Conservation (phyloP, 2,797 vertebrate species). For the Lycodopsis pacificus region DNA sequence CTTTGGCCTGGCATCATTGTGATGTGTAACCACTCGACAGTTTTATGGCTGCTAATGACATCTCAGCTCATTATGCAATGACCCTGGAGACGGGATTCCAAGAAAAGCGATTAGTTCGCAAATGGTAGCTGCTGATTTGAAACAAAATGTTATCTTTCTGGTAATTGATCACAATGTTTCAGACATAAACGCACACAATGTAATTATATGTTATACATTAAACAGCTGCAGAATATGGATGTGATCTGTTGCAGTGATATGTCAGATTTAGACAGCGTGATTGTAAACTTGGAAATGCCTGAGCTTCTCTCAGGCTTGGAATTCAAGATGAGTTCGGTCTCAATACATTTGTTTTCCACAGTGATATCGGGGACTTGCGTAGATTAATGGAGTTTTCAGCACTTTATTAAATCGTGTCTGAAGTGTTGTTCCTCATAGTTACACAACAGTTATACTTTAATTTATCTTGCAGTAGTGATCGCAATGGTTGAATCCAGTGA, state of each 20-base stretch:
- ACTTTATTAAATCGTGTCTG: constrained; percentile 66
- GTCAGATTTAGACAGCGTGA: constrained; percentile 68
- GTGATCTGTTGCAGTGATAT: constrained; percentile 71
- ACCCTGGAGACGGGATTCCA: constrained; percentile 76
- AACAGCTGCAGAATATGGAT: constrained; percentile 70
- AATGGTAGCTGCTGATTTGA: constrained; percentile 71
- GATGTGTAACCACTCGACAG: constrained; percentile 73
- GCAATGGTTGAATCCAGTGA: background rate
- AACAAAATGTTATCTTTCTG: constrained; percentile 74
- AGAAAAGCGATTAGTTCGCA: constrained; percentile 71
- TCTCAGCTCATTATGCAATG: constrained; percentile 71
- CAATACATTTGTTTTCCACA: constrained; percentile 66
- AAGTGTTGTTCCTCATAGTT: constrained; percentile 60
- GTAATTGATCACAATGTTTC: constrained; percentile 62
- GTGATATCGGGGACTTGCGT: constrained; percentile 63
- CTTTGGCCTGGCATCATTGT: constrained; percentile 57
- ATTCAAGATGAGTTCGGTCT: constrained; percentile 60
- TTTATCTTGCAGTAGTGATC: background rate
- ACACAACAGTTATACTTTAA: constrained; percentile 19
- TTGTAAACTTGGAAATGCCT: constrained; percentile 67
- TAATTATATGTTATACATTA: constrained; percentile 58
- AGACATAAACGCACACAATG: constrained; percentile 38
- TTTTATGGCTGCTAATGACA: constrained; percentile 75
- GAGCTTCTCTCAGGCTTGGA: constrained; percentile 60
- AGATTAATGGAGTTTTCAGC: constrained; percentile 57